A percentile compares a stretch with the other conserved stretches of the same genome.
Conservation (phyloP, 2,797 vertebrate species). For the Manis pentadactyla region DNA sequence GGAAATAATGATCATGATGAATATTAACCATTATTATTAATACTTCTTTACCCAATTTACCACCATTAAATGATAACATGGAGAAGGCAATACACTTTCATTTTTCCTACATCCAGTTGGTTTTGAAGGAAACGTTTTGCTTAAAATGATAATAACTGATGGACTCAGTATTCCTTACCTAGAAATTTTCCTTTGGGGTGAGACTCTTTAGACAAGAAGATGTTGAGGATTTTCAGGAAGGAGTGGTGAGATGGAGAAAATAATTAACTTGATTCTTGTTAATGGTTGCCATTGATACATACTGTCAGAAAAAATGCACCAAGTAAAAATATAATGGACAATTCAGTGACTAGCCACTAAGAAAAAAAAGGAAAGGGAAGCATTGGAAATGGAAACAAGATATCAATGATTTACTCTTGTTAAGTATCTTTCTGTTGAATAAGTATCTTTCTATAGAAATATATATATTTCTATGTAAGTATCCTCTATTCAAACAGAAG, state of each 20-base stretch:
- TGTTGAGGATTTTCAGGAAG: neutral
- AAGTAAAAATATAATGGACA: neutral
- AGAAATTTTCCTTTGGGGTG: neutral
- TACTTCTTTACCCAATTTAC: neutral
- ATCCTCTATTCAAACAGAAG: neutral
- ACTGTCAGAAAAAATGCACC: neutral
- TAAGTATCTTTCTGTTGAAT: neutral
- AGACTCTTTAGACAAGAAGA: slow-evolving; percentile 10
- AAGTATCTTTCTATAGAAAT: too few species aligned
- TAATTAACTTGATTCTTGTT: slow-evolving; percentile 11
- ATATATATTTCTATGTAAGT: too few species aligned
- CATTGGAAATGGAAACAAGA: neutral
- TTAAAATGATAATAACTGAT: neutral
- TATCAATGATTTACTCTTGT: neutral
- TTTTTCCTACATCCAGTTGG: neutral
- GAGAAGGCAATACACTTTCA: neutral
- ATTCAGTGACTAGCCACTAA: neutral
- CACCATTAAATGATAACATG: neutral
- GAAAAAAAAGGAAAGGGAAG: neutral
- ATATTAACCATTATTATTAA: neutral
- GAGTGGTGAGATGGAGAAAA: neutral
- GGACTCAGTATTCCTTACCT: neutral
- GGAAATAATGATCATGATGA: neutral
- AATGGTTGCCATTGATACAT: neutral
- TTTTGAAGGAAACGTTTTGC: slow-evolving; percentile 16